phyloP scores from a whole-genome alignment of 2,113 vertebrate species.

The Megaceryle torquata region DNA sequence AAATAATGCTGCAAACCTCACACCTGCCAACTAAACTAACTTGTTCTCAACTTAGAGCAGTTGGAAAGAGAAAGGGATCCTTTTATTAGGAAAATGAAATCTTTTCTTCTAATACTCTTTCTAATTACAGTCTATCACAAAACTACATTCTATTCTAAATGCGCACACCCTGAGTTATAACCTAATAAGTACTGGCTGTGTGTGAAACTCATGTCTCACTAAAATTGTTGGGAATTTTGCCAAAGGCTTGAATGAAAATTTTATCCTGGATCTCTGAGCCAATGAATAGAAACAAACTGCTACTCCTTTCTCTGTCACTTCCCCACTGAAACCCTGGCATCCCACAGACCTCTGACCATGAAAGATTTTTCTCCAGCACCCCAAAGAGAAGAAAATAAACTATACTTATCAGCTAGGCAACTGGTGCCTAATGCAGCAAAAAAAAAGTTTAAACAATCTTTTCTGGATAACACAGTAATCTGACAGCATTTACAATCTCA shows the following conservation, averaged over 20 bases:
- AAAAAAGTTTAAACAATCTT: not conserved
- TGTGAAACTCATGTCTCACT: conserved; percentile 27
- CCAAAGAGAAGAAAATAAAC: not conserved
- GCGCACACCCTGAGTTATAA: not conserved
- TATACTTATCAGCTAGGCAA: not conserved
- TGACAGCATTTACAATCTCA: not conserved
- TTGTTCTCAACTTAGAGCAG: not conserved
- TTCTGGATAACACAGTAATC: not conserved
- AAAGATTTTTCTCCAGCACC: not conserved
- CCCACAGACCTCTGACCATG: not conserved
- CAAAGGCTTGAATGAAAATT: conserved; percentile 36
- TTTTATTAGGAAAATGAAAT: not conserved
- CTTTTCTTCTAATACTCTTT: not conserved
- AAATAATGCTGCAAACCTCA: not conserved
- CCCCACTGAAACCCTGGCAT: not conserved
- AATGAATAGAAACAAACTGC: conserved; percentile 20
- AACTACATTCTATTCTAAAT: not conserved
- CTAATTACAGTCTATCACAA: not conserved
- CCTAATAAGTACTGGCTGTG: not conserved
- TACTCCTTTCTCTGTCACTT: not conserved
- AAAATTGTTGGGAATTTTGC: conserved; percentile 42
- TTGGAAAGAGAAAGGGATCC: not conserved
- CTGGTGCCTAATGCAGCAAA: not conserved
- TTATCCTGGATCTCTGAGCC: not conserved
- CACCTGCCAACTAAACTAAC: not conserved